Evolutionary conservation across 2,113 vertebrate species (phyloP), one percentile per base, ranked within the genome.

Genomic region (Colius striatus): DNA sequence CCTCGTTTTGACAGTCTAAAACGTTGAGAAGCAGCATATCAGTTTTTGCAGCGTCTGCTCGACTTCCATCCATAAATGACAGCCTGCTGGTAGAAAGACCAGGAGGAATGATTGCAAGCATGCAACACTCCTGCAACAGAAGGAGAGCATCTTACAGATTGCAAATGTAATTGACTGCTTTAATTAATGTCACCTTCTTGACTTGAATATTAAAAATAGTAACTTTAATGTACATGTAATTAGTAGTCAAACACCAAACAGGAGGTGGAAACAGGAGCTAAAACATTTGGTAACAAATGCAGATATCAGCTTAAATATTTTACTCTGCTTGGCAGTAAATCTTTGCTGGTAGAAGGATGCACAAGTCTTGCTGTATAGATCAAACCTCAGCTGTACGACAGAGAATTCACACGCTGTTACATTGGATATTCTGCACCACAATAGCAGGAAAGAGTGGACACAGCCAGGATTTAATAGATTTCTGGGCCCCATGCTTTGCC

Each of bases 281-380:
- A 73, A 95, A 85, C 58, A 19, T 77, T 94, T 85, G 48, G 50
- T 43, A 84, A 92, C 87, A 91, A 93, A 95, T 73, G 55, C 66
- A 87, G 51, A 96, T 94, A 82, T 54, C 87, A 91, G 61, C 87
- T 47, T 76, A 67, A 89, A 94, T 90, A 89, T 96, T 96, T 97
- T 29, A 50, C 62, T 47, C 18, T 19, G 79, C 85, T 90, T 88
- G 89, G 91, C 94, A 93, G 43, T 6, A 84, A 92, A 76, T 50
- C 1, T 0, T 29, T 47, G 74, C 60, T 30, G 75, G 50, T 36
- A 11, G 80, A 90, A 34, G 38, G 74, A 81, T 27, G 50, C 45
- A 29, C 70, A 15, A 43, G 11, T 38, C 60, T 83, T 50, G 36
- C 50, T 50, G 93, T 36, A 10, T 54, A 45, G 71, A 67, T 65